A percentile compares a stretch with the other conserved stretches of the same genome.
Evolutionary conservation across 1,140 invertebrate genomes (phyloP).

Genomic region (Chironomus striatipennis): DNA sequence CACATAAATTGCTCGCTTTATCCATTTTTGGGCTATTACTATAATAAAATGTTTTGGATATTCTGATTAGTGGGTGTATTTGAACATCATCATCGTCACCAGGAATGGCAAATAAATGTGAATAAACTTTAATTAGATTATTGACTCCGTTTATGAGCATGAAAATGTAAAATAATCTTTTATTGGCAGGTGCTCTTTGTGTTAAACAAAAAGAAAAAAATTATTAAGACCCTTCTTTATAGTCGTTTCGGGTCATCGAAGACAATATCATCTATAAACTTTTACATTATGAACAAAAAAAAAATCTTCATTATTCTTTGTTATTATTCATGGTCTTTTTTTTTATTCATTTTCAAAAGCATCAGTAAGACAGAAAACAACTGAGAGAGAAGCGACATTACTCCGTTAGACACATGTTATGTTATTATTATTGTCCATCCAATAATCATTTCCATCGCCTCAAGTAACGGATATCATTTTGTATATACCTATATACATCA

Average conservation of each 20-base stretch:
- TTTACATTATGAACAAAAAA: background rate
- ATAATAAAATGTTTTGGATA: background rate
- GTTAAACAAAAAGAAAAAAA: too few species aligned
- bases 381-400: background rate
- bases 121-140: constrained; percentile 22
- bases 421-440: constrained; percentile 2
- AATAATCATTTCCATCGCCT: constrained; percentile 23
- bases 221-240: too few species aligned
- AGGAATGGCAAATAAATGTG: background rate
- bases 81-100: background rate
- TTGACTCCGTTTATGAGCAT: constrained; percentile 14
- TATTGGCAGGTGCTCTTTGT: too few species aligned
- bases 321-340: background rate
- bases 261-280: too few species aligned
- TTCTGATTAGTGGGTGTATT: background rate
- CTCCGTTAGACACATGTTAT: constrained; percentile 16
- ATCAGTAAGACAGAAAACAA: background rate
- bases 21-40: constrained; percentile 1
- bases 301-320: background rate
- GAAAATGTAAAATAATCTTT: background rate
- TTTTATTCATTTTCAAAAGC: background rate
- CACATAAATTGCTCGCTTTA: constrained; percentile 7
- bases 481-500: background rate
- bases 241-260: too few species aligned
- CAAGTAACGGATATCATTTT: constrained; percentile 19